A percentile compares a stretch with the other conserved stretches of the same genome.
Evolutionary conservation across 2,113 vertebrate species (phyloP).

Genomic region (Cairina moschata): DNA sequence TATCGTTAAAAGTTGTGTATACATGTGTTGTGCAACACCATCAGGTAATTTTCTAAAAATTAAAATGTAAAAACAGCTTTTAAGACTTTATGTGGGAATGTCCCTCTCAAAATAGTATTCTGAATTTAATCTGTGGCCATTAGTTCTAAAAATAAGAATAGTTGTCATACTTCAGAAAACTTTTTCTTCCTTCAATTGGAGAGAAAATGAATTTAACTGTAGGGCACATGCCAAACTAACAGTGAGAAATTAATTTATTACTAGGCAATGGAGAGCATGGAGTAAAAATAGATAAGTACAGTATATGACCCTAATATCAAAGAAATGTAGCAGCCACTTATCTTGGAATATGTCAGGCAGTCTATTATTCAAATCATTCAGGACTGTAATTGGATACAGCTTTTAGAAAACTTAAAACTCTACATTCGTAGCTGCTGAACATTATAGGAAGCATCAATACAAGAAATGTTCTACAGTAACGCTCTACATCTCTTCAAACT

Average conservation of each 20-base stretch:
- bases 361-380: slow-evolving; percentile 85
- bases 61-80: not conserved
- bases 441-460: slow-evolving; percentile 58
- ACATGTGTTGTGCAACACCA: not conserved
- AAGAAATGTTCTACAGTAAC: slow-evolving; percentile 10
- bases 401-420: slow-evolving; percentile 82
- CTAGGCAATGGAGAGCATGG: slow-evolving; percentile 78
- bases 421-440: slow-evolving; percentile 44
- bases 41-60: not conserved
- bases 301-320: slow-evolving; percentile 80
- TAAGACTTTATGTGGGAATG: not conserved
- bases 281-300: slow-evolving; percentile 87
- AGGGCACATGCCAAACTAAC: slow-evolving; percentile 70
- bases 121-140: slow-evolving; percentile 1
- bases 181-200: slow-evolving; percentile 53
- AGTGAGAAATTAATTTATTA: slow-evolving; percentile 86
- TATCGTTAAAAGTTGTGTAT: not conserved
- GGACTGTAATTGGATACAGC: slow-evolving; percentile 84
- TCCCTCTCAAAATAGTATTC: slow-evolving; percentile 4
- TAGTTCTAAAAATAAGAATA: slow-evolving; percentile 27
- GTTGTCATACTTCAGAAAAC: slow-evolving; percentile 47
- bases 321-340: slow-evolving; percentile 75
- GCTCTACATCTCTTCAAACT: not conserved
- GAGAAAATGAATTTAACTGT: slow-evolving; percentile 67
- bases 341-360: slow-evolving; percentile 73